These are phyloP conservation scores for Ochropleura plecta DNA, from an alignment of 2,888 invertebrate genomes.

Conservation along the genomic window DNA sequence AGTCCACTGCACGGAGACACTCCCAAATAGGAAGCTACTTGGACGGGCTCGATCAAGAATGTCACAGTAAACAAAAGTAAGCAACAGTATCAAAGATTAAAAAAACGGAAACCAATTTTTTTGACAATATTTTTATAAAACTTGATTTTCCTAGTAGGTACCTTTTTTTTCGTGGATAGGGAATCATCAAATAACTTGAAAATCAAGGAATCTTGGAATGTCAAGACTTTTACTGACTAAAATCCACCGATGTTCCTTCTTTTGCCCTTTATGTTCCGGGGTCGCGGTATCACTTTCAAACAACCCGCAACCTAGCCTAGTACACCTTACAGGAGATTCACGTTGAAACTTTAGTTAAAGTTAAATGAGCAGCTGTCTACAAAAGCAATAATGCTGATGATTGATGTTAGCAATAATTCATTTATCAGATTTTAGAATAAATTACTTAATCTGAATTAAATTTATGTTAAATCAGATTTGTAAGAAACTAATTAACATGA, in stretches of 20 bases:
- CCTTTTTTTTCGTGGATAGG: too few relatives aligned
- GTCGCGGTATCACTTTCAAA: too few relatives aligned
- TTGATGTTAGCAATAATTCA: constrained; percentile 13
- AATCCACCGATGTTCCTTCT: too few relatives aligned
- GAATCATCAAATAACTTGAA: too few relatives aligned
- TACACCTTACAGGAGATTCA: neutral
- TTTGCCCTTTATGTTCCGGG: too few relatives aligned
- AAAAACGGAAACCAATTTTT: constrained; percentile 17
- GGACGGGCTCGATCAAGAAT: constrained; percentile 74
- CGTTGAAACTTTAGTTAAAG: neutral
- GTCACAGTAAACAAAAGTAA: constrained; percentile 58
- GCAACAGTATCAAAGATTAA: constrained; percentile 28
- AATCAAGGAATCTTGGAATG: too few relatives aligned
- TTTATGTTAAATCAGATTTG: constrained; percentile 23
- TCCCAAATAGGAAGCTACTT: constrained; percentile 85
- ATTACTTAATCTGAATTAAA: constrained; percentile 22
- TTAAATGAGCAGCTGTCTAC: constrained; percentile 1
- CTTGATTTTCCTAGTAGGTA: neutral
- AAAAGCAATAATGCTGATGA: neutral
- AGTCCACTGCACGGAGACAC: constrained; percentile 81
- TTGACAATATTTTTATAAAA: neutral
- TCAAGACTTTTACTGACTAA: too few relatives aligned
- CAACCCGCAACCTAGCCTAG: neutral
- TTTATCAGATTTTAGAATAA: constrained; percentile 16
- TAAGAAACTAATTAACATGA: constrained; percentile 34